Evolutionary conservation across 2,113 vertebrate genomes (phyloP), one percentile per base, ranked within the genome.

Genomic region (Caracal caracal): DNA sequence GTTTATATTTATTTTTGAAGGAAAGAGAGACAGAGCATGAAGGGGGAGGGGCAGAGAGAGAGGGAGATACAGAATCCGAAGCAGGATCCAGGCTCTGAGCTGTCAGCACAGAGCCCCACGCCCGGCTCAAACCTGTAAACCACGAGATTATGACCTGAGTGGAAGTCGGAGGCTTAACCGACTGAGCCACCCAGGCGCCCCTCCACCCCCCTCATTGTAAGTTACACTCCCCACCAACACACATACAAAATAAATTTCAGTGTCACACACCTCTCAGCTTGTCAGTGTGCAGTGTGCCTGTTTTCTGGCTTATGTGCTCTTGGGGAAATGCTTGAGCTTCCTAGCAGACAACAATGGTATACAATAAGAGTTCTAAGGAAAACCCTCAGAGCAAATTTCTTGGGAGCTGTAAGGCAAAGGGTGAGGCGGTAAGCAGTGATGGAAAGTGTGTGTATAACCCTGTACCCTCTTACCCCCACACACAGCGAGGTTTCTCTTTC

Each of bases 401-500:
- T 12, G 59, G 83, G 79, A 94, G 47, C 19, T 19, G 16, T 7
- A 49, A 93, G 66, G 90, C 96, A 71, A 76, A 88, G 73, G 86
- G 59, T 68, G 33, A 2, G n/a, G 56, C 1, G 2, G 56, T 56
- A 66, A 85, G 75, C 24, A 3, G 4, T 30, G 65, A 93, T 63
- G 82, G 86, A 88, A 53, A 92, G 93, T 78, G 95, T 95, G 80
- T 88, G 71, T 83, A 3, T 83, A 94, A 65, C 88, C 89, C 40
- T 15, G 19, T 51, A 33, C 81, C 70, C 79, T 96, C 94, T 88
- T 63, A 24, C 71, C 88, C 76, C 7, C 0, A 82, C 71, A 93
- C 94, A 83, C 94, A 93, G 0, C 4, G 91, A 96, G 79, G 37
- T 86, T 97, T 96, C 97, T 93, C 97, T 95, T 97, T 96, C 97